Evolutionary conservation across 2,888 invertebrate species (phyloP), one percentile per base, ranked within the genome.

Genomic region (Zygaena filipendulae): DNA sequence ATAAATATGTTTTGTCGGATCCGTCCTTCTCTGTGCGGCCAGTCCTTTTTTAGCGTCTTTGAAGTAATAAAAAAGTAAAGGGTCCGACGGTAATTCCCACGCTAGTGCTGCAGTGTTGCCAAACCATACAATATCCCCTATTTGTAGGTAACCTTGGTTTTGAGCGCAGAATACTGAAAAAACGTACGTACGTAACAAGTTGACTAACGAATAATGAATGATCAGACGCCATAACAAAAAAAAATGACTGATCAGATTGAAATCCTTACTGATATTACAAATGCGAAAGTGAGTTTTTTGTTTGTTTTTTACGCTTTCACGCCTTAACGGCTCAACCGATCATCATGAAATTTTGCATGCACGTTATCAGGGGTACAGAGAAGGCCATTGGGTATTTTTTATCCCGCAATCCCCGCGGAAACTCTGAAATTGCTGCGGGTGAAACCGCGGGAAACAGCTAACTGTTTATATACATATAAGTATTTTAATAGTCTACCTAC

Each of bases 21-120:
- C 70, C 8, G 52, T 46, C 23, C 71, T 54, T 21, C 44, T 50
- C 19, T 67, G 49, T 4, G 52, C 53, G 0, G 38, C 42, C 2
- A 42, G 43, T 0, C 40, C 21, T 23, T 59, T 64, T 2, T 53
- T 40, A 5, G 53, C 38, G 2, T 60, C 51, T 29, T 50, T 67
- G 11, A 71, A 47, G 13, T 55, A 39, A 3, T 52, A 36, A 20
- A 68, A 67, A 0, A 56, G 19, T 2, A 53, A 39, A 1, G 74
- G 84, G 33, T 85, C 84, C 12, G 86, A 82, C 0, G 91, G 91
- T 22, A 91, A 59, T 47, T 89, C 86, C 86, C 89, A 91, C 1
- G 91, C 91, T 43, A 91, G 61, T 2, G 90, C 90, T 1, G 90
- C 88, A 0, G 91, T 91, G 22, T 84, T 79, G 1, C 89, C 90